Conservation (phyloP, 1,140 invertebrate species). For the Drosophila kepulauana region DNA sequence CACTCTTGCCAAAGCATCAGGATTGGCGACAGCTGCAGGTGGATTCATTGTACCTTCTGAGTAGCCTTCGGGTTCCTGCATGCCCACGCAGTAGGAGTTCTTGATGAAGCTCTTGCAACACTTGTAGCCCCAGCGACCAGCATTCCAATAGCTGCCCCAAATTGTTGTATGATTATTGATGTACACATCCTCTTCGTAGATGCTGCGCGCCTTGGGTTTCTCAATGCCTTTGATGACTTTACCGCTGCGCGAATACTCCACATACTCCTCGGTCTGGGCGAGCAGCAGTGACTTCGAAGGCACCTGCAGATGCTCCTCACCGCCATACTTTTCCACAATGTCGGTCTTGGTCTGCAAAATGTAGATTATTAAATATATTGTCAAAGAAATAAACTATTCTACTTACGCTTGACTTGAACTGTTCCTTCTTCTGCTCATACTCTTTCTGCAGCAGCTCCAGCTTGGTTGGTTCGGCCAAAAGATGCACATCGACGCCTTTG, state of each 20-base stretch:
- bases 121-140: slow-evolving; percentile 97
- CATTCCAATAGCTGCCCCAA: slow-evolving; percentile 98
- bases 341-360: slow-evolving; percentile 76
- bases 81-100: slow-evolving; percentile 80
- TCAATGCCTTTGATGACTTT: slow-evolving; percentile 94
- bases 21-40: slow-evolving; percentile 24
- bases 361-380: background rate
- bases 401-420: slow-evolving; percentile 89
- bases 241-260: slow-evolving; percentile 97
- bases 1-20: slow-evolving; percentile 5
- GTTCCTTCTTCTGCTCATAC: slow-evolving; percentile 95
- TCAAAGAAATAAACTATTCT: background rate
- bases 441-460: slow-evolving; percentile 96
- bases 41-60: slow-evolving; percentile 62
- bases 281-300: slow-evolving; percentile 94
- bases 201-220: slow-evolving; percentile 91
- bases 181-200: slow-evolving; percentile 98
- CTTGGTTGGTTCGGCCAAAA: slow-evolving; percentile 99
- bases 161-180: slow-evolving; percentile 97
- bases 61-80: slow-evolving; percentile 84
- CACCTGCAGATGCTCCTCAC: slow-evolving; percentile 95
- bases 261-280: slow-evolving; percentile 98
- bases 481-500: slow-evolving; percentile 97
- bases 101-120: slow-evolving; percentile 98
- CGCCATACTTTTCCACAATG: slow-evolving; percentile 86